Evolutionary conservation across 53 echinoderm and acorn worm genomes (phyloP), one percentile per base, ranked within the genome.

Genomic region (Echinometra lucunter): DNA sequence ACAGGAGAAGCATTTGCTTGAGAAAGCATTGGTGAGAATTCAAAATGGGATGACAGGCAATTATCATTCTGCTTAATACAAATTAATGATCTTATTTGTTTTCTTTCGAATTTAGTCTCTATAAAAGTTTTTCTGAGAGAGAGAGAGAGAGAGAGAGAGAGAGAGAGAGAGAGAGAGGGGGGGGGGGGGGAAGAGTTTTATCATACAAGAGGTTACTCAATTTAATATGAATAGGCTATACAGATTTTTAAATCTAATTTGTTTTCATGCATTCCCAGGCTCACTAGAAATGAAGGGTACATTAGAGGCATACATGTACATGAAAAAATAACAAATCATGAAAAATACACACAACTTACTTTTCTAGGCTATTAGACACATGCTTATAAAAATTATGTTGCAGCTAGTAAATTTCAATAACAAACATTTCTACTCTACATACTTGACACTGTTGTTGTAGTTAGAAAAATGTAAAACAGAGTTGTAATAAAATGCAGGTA

Each of bases 21-120:
- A 85, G 27, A 85, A 85, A 85, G 49, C 81, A 85, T 47, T 85
- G 49, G 49, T 85, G 85, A 49, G n/a, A 45, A 28, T 85, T 85
- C 12, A 9, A 85, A 47, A 47, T 47, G 85, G 15, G n/a, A 85
- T 13, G 23, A 32, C 25, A 49, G 8, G 42, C 12, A 42, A 19
- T 81, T 81, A 23, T 25, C 18, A n/a, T 81, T 81, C 25, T 19
- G 25, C 81, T 81, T 40, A 38, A 3, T 38, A 80, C 80, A 80
- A 42, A 42, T 80, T 23, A 80, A 21, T 17, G 0, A 44, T 21
- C 5, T 80, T 42, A 40, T 78, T 42, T 17, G 6, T 78, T 78
- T 44, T 42, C 44, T 42, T 18, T 30, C 40, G 23, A 35, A 74
- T 74, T 74, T 37, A 32, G 35, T 74, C 38, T 44, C 40, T 25